phyloP scores from a whole-genome alignment of 37 sponge, comb jelly and placozoan genomes.

The Sycon ciliatum region DNA sequence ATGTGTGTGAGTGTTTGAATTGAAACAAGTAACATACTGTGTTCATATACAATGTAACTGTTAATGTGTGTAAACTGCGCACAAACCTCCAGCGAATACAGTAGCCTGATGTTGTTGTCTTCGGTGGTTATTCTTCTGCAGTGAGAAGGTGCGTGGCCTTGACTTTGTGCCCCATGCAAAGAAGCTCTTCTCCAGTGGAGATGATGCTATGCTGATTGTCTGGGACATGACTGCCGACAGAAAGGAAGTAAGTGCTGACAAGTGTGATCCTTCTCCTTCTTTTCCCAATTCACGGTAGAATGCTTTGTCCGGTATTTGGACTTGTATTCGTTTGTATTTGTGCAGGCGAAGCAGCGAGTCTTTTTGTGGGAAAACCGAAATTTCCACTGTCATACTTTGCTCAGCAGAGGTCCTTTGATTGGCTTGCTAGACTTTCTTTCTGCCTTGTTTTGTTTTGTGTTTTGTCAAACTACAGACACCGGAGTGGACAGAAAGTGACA shows the following conservation, averaged over 20 bases:
- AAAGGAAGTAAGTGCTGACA: conserved; percentile 64
- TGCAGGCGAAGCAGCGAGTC: too few relatives aligned
- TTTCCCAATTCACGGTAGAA: too few relatives aligned
- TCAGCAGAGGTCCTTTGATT: not conserved
- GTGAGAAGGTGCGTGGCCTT: conserved; percentile 52
- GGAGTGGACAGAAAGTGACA: conserved; percentile 70
- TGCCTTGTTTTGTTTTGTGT: too few relatives aligned
- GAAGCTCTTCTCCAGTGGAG: conserved; percentile 64
- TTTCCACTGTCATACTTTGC: too few relatives aligned
- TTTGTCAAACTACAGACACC: conserved; percentile 42
- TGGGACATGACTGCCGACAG: conserved; percentile 77
- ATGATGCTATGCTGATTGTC: conserved; percentile 59
- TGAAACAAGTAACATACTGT: not conserved
- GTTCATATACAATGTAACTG: not conserved
- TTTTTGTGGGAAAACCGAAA: too few relatives aligned
- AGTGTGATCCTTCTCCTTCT: too few relatives aligned
- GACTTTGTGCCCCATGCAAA: conserved; percentile 40
- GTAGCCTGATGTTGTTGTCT: not conserved
- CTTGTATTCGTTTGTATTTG: too few relatives aligned
- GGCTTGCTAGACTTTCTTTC: not conserved
- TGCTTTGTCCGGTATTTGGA: too few relatives aligned
- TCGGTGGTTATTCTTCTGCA: conserved; percentile 22
- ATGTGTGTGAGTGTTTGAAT: too few relatives aligned
- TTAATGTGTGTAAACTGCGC: too few relatives aligned
- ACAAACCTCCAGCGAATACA: not conserved